Base-by-base conservation (phyloP, 2,113 vertebrate species). In the Rousettus leschenaultii region DNA sequence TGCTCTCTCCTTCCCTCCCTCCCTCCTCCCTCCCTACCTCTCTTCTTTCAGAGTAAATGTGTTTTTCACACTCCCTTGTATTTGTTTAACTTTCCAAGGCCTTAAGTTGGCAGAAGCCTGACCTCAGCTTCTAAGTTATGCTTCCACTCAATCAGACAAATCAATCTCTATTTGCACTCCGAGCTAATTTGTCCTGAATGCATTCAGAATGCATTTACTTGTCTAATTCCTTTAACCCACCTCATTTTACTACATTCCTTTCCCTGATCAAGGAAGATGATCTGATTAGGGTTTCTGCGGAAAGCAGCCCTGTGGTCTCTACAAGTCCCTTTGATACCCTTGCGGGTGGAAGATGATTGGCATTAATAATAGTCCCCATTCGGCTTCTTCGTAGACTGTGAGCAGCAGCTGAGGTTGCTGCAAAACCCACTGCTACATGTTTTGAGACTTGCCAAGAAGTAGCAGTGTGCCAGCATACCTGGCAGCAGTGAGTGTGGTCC, bases 281-380 rank as follows among this genome's bases (percentile, higher is more conserved):
- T 98, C 87, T 98, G 97, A 98, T 98, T 98, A 98, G 91, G 83
- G 88, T 35, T 96, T 97, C 53, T 94, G 77, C 86, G 97, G 96
- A 97, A 98, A 97, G 95, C 55, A 96, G 77, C 66, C 92, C 0
- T 0, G n/a, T 92, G 93, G 94, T 97, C 94, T 96, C 94, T 96
- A n/a, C 84, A 97, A 82, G 33, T 80, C 89, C 95, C 26, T n/a
- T 95, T 95, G 96, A 94, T 96, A 97, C 55, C 92, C 57, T 86
- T 95, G 93, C 45, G 93, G 98, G 88, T 55, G 91, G 89, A 91
- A 85, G 95, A 96, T 97, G 96, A 98, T 51, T 5, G 71, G 95
- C 97, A 96, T 97, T 96, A 98, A 93, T 97, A 98, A 97, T 33
- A 97, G 88, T 10, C 21, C 70, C n/a, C 63, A 15, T 75, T 80